Conservation (phyloP, 1,140 invertebrate genomes). For the Ladona fulva region DNA sequence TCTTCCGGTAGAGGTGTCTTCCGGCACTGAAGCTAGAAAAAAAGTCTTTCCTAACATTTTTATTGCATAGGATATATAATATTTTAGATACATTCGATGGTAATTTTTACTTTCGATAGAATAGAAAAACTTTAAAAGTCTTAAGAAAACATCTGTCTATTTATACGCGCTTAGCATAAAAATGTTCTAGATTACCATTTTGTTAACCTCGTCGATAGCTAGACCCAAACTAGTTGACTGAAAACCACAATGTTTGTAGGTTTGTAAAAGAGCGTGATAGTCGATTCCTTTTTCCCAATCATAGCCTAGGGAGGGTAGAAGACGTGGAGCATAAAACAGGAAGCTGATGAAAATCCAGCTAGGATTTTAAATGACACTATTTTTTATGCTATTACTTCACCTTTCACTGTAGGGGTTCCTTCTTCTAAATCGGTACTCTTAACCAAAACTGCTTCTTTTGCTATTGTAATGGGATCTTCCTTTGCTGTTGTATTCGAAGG, state of each 20-base stretch:
- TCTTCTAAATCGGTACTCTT: conserved; percentile 50
- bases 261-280: conserved; percentile 73
- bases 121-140: conserved; percentile 13
- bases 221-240: conserved; percentile 93
- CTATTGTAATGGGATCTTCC: conserved; percentile 21
- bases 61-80: too few species aligned
- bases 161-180: too few species aligned
- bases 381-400: conserved; percentile 28
- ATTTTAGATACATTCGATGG: too few species aligned
- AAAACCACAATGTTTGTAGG: conserved; percentile 78
- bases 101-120: conserved; percentile 15
- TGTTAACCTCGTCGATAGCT: conserved; percentile 83
- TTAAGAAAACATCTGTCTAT: too few species aligned
- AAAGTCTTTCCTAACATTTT: too few species aligned
- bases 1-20: conserved; percentile 53
- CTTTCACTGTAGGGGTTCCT: conserved; percentile 54
- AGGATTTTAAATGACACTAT: neutral
- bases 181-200: conserved; percentile 58
- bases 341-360: neutral
- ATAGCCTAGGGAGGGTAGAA: conserved; percentile 52
- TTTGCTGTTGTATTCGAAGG: neutral
- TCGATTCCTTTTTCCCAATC: conserved; percentile 90
- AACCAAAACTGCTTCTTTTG: conserved; percentile 55
- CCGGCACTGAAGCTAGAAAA: conserved; percentile 43
- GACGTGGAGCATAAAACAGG: neutral